Evolutionary conservation across 1,140 invertebrate genomes (phyloP).

Genomic region (Copidosoma floridanum): DNA sequence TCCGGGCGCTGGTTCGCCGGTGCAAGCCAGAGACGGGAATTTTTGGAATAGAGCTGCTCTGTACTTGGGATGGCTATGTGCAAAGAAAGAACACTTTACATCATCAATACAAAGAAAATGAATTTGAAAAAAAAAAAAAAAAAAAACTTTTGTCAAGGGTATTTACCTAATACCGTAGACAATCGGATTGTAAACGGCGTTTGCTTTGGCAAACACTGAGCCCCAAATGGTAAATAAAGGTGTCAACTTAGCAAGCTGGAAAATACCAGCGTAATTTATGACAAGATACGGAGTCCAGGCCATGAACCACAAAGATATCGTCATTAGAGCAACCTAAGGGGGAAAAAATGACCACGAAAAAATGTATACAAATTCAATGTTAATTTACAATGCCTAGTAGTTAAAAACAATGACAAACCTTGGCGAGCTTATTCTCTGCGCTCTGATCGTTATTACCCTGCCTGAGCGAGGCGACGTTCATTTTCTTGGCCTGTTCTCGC

Average conservation of each 20-base stretch:
- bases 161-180: conserved; percentile 77
- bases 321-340: conserved; percentile 71
- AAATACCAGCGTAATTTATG: conserved; percentile 76
- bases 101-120: no score
- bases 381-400: background rate
- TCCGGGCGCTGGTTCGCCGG: conserved; percentile 24
- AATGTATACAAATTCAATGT: no score
- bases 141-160: no score
- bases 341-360: background rate
- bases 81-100: no score
- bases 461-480: conserved; percentile 77
- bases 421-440: conserved; percentile 74
- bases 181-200: conserved; percentile 79
- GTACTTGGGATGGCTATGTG: conserved; percentile 76
- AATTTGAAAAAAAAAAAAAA: no score
- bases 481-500: conserved; percentile 81
- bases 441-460: conserved; percentile 68
- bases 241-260: conserved; percentile 65
- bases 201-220: conserved; percentile 75
- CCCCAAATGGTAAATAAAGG: conserved; percentile 77
- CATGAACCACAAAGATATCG: conserved; percentile 79
- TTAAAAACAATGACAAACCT: conserved; percentile 48
- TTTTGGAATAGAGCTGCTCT: conserved; percentile 68
- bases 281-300: conserved; percentile 84
- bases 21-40: conserved; percentile 67